phyloP scores from a whole-genome alignment of 2,888 invertebrate species.

The Drosophila algonquin region DNA sequence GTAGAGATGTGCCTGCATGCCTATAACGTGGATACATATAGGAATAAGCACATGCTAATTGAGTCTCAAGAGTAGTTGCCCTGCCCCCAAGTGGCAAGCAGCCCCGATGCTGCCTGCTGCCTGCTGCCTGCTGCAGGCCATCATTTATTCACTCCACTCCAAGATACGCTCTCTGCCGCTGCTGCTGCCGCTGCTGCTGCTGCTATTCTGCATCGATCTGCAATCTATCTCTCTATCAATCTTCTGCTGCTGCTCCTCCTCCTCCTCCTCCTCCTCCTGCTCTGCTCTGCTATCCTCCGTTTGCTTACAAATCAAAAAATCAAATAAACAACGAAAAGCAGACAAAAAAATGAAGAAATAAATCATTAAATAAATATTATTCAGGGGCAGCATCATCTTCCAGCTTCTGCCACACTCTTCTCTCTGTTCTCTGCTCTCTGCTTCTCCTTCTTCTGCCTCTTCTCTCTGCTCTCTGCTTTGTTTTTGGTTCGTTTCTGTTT shows the following conservation, averaged over 20 bases:
- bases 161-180: background rate
- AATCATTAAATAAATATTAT: slow-evolving; percentile 72
- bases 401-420: background rate
- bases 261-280: background rate
- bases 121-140: background rate
- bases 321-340: slow-evolving; percentile 24
- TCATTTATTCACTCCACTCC: slow-evolving; percentile 4
- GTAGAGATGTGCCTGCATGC: background rate
- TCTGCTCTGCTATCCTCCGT: background rate
- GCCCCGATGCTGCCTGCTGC: background rate
- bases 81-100: background rate
- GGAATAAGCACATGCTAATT: slow-evolving; percentile 28
- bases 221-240: slow-evolving; percentile 23
- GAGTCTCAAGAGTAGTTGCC: slow-evolving; percentile 11
- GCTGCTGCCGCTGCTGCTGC: background rate
- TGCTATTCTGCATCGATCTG: slow-evolving; percentile 19
- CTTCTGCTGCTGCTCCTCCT: slow-evolving; percentile 5
- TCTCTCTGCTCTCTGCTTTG: too few species aligned
- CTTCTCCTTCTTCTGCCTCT: too few species aligned
- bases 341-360: slow-evolving; percentile 46
- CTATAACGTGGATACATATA: slow-evolving; percentile 53
- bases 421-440: too few species aligned
- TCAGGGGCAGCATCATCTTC: slow-evolving; percentile 61
- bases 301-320: slow-evolving; percentile 43
- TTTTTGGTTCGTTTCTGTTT: background rate